Conservation (phyloP, 1,140 invertebrate genomes). For the Rhagoletis zephyria region DNA sequence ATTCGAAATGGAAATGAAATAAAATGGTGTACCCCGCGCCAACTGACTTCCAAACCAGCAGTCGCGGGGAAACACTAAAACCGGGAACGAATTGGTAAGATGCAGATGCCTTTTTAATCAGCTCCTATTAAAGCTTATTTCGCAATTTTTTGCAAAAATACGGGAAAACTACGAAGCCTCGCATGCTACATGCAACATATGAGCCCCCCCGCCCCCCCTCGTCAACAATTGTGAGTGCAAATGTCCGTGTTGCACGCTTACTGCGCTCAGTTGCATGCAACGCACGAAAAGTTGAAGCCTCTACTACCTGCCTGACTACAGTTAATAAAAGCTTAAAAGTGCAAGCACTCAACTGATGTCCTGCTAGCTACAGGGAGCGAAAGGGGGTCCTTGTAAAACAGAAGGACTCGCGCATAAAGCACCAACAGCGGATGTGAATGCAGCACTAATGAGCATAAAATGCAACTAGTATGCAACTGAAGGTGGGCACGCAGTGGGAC, state of each 20-base stretch:
- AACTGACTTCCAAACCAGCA: too few relatives aligned
- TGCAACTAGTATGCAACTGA: neutral
- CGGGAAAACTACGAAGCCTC: neutral
- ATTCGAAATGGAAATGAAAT: too few relatives aligned
- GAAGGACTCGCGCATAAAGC: neutral
- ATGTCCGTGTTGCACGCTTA: slow-evolving; percentile 1
- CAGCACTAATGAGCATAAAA: slow-evolving; percentile 35
- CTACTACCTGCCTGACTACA: neutral
- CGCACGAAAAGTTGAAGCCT: neutral
- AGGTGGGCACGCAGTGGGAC: neutral
- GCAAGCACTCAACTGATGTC: neutral
- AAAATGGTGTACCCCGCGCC: too few relatives aligned
- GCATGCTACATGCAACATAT: slow-evolving; percentile 14
- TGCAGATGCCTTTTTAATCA: neutral
- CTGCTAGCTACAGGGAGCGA: neutral
- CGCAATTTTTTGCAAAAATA: neutral
- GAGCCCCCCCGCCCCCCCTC: neutral
- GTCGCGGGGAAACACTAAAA: too few relatives aligned
- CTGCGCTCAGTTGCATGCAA: neutral
- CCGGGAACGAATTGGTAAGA: too few relatives aligned
- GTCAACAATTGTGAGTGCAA: neutral
- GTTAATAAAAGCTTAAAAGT: neutral
- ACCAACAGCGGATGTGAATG: slow-evolving; percentile 25
- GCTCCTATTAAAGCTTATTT: neutral
- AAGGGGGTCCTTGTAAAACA: neutral